Percentiles rank a stretch among this genome's conserved stretches.
These are phyloP conservation scores for Poeciliopsis occidentalis DNA, from an alignment of 2,113 vertebrate genomes.

Conservation along the genomic window DNA sequence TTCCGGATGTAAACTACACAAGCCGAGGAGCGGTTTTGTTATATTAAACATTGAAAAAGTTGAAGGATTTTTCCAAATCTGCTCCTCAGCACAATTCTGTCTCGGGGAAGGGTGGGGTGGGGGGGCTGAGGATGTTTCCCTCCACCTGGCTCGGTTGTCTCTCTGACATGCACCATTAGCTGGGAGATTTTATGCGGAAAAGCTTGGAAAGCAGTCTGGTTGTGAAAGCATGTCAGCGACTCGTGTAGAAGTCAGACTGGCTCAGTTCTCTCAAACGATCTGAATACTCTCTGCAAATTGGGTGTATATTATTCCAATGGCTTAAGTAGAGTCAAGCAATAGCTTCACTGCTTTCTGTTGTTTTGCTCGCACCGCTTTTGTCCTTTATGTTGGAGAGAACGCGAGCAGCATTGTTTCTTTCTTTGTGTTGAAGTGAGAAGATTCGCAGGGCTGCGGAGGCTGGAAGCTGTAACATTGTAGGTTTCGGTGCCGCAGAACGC, in stretches of 20 bases:
- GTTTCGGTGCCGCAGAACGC: slow-evolving; percentile 8
- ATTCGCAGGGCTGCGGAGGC: neutral
- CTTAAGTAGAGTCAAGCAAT: neutral
- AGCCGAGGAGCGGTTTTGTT: neutral
- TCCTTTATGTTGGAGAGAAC: neutral
- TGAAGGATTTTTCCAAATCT: neutral
- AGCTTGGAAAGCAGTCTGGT: neutral
- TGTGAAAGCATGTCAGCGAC: neutral
- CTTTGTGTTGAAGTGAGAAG: neutral
- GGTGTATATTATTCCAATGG: neutral
- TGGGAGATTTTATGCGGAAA: neutral
- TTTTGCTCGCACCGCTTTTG: neutral
- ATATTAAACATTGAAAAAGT: neutral
- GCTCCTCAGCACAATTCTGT: neutral
- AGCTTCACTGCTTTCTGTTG: neutral
- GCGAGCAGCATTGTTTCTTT: neutral
- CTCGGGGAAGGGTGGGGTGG: neutral
- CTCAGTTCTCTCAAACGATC: neutral
- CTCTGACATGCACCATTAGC: neutral
- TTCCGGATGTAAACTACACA: neutral
- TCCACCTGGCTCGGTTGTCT: neutral
- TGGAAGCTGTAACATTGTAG: slow-evolving; percentile 16
- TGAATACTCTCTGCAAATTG: neutral
- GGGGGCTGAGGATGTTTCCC: neutral
- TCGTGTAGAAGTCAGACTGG: neutral